phyloP scores from a whole-genome alignment of 2,797 vertebrate genomes.

The Allobates femoralis region DNA sequence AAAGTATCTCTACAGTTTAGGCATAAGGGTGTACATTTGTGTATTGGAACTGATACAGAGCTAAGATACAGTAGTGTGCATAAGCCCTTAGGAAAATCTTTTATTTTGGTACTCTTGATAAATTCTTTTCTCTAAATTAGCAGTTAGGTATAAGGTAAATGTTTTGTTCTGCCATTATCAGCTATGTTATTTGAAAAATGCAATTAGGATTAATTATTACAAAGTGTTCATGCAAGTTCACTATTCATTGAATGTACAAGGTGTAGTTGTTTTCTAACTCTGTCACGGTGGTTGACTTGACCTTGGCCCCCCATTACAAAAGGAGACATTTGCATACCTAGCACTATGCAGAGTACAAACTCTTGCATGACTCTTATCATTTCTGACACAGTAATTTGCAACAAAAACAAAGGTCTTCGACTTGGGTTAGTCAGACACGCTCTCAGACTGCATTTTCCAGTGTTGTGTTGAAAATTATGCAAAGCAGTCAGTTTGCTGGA shows the following conservation, averaged over 20 bases:
- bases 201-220: constrained; percentile 52
- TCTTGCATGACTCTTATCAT: not conserved
- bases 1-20: not conserved
- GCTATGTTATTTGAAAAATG: constrained; percentile 40
- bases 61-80: not conserved
- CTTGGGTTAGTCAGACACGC: not conserved
- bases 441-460: not conserved
- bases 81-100: not conserved
- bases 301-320: constrained; percentile 15
- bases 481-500: not conserved
- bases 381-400: not conserved
- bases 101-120: not conserved
- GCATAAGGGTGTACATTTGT: no score
- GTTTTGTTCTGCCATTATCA: not conserved
- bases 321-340: not conserved
- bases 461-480: not conserved
- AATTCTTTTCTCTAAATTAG: no score
- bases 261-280: constrained; percentile 27
- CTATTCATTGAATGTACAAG: not conserved
- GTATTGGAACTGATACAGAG: not conserved
- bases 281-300: constrained; percentile 23
- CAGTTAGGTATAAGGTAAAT: no score
- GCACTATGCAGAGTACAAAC: not conserved
- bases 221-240: constrained; percentile 27
- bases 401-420: not conserved